Evolutionary conservation across 2,888 invertebrate genomes (phyloP).

Genomic region (Zygaena filipendulae): DNA sequence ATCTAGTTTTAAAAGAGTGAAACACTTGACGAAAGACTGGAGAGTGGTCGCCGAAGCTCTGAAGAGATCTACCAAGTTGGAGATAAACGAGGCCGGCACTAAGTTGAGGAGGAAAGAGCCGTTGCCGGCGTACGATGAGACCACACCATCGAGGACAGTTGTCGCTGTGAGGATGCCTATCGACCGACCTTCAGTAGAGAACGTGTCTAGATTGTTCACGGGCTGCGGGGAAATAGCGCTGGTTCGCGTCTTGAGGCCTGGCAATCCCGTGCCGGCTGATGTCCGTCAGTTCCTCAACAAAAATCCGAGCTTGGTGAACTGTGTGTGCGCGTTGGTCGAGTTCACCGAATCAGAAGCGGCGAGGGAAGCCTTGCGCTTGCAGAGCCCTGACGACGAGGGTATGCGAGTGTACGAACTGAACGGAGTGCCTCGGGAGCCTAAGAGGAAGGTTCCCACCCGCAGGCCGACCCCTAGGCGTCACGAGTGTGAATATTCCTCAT

Average conservation of each 20-base stretch:
- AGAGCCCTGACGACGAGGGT: conserved; percentile 64
- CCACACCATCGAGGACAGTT: conserved; percentile 91
- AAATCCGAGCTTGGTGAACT: conserved; percentile 87
- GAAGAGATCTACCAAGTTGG: conserved; percentile 79
- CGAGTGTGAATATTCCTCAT: conserved; percentile 71
- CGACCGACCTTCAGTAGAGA: conserved; percentile 87
- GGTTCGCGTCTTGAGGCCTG: conserved; percentile 87
- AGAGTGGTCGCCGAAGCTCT: conserved; percentile 90
- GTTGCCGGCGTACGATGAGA: conserved; percentile 90
- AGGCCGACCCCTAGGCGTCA: conserved; percentile 70
- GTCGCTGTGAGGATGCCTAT: conserved; percentile 88
- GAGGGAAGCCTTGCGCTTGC: conserved; percentile 79
- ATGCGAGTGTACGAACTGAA: conserved; percentile 83
- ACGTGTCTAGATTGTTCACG: conserved; percentile 90
- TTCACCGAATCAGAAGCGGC: conserved; percentile 90
- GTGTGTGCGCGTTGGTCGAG: conserved; percentile 91
- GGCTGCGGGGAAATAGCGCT: conserved; percentile 91
- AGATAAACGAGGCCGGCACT: conserved; percentile 91
- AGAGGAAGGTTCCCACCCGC: conserved; percentile 76
- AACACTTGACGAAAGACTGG: conserved; percentile 95
- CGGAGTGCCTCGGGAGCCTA: conserved; percentile 76
- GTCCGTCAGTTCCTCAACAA: conserved; percentile 91
- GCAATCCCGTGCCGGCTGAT: conserved; percentile 91
- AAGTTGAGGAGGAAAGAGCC: conserved; percentile 88
- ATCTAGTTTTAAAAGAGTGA: conserved; percentile 94